A percentile compares a stretch with the other conserved stretches of the same genome.
Conservation (phyloP, 2,113 vertebrate species). For the Chionis minor region DNA sequence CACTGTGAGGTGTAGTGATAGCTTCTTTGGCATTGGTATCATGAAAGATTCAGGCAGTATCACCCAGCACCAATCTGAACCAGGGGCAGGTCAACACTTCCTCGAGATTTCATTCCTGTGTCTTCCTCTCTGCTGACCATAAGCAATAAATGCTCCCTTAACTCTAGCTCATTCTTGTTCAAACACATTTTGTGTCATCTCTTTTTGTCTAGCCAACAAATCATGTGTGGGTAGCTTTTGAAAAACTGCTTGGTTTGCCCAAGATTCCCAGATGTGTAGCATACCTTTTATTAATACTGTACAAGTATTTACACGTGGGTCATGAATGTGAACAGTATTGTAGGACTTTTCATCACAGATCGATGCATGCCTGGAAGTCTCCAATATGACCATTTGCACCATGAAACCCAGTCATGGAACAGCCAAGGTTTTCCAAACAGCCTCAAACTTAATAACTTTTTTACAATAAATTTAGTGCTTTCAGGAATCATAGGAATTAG, state of each 20-base stretch:
- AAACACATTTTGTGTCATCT: background rate
- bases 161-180: background rate
- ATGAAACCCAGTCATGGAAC: background rate
- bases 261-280: background rate
- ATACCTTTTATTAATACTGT: background rate
- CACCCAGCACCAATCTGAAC: background rate
- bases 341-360: background rate
- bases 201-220: background rate
- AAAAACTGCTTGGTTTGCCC: background rate
- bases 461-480: background rate
- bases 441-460: background rate
- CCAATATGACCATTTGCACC: background rate
- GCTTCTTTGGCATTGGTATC: background rate
- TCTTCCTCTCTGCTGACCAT: background rate
- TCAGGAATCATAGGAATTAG: background rate
- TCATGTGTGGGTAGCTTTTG: background rate
- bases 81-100: background rate
- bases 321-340: background rate
- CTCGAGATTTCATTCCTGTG: background rate
- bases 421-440: background rate
- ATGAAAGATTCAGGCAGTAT: background rate
- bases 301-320: background rate
- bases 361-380: background rate
- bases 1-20: background rate
- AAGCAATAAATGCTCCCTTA: background rate